phyloP scores from a whole-genome alignment of 2,113 vertebrate species.

The Scolopax mira region DNA sequence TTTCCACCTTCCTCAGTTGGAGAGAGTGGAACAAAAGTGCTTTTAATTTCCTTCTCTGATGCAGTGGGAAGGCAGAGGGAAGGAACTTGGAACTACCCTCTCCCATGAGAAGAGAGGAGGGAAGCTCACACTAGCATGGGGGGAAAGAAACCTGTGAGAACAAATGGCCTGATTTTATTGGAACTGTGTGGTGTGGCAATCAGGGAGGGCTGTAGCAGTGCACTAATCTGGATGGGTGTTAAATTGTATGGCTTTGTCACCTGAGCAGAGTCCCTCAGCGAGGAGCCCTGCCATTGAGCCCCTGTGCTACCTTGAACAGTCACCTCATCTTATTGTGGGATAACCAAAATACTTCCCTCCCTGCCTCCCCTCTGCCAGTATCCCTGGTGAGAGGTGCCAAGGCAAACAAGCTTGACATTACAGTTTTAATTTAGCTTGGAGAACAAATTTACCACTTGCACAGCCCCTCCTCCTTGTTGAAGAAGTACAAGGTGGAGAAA shows the following conservation, averaged over 20 bases:
- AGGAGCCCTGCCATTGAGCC: not conserved
- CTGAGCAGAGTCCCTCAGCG: not conserved
- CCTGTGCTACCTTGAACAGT: not conserved
- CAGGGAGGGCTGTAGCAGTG: not conserved
- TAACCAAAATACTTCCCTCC: not conserved
- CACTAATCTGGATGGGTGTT: not conserved
- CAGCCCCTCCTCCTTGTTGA: not conserved
- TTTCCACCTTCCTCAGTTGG: not conserved
- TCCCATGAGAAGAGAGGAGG: not conserved
- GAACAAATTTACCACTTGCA: not conserved
- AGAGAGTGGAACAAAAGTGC: not conserved
- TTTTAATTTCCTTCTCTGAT: not conserved
- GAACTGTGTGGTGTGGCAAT: not conserved
- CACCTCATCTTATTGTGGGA: not conserved
- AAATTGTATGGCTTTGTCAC: not conserved
- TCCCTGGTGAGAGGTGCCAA: not conserved
- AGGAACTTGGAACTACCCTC: not conserved
- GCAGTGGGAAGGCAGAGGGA: not conserved
- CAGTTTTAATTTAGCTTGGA: not conserved
- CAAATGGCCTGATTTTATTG: not conserved
- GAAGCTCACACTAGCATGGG: not conserved
- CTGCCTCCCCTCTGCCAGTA: not conserved
- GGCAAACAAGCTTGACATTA: constrained; percentile 4
- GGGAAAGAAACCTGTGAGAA: not conserved
- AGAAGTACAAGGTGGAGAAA: not conserved